Percentiles rank a stretch among this genome's conserved stretches.
Conservation (phyloP, 2,888 invertebrate genomes). For the Girardia tigrina region DNA sequence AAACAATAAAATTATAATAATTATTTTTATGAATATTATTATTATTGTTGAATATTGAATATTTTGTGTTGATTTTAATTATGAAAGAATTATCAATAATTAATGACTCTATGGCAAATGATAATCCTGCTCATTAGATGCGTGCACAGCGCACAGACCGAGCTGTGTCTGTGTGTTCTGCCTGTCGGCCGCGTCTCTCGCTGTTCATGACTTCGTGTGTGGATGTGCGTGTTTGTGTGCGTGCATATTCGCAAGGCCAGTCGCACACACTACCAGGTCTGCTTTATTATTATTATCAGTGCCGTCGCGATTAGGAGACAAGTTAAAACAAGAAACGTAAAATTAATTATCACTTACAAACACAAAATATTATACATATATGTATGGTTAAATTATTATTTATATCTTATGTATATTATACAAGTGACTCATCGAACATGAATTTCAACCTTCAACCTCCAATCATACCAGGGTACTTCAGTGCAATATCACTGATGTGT, state of each 20-base stretch:
- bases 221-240: too few relatives aligned
- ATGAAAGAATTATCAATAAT: slow-evolving; percentile 23
- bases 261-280: slow-evolving; percentile 5
- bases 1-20: too few relatives aligned
- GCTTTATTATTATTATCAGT: slow-evolving; percentile 23
- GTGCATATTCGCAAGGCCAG: slow-evolving; percentile 23
- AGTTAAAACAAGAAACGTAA: slow-evolving; percentile 23
- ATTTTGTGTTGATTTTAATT: slow-evolving; percentile 18
- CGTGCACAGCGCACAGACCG: slow-evolving; percentile 23
- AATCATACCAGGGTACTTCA: slow-evolving; percentile 23
- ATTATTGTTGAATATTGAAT: too few relatives aligned
- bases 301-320: slow-evolving; percentile 8
- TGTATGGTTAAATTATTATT: too few relatives aligned
- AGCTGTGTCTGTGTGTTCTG: too few relatives aligned
- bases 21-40: too few relatives aligned
- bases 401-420: too few relatives aligned
- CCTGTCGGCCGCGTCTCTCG: too few relatives aligned
- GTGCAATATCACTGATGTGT: neutral
- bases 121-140: slow-evolving; percentile 23
- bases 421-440: neutral
- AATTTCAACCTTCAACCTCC: slow-evolving; percentile 23
- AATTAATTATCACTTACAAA: slow-evolving; percentile 23
- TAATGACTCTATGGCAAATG: slow-evolving; percentile 19
- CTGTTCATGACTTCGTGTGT: too few relatives aligned
- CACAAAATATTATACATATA: too few relatives aligned